phyloP scores from a whole-genome alignment of 2,888 invertebrate species.

The Hylaea fasciaria region DNA sequence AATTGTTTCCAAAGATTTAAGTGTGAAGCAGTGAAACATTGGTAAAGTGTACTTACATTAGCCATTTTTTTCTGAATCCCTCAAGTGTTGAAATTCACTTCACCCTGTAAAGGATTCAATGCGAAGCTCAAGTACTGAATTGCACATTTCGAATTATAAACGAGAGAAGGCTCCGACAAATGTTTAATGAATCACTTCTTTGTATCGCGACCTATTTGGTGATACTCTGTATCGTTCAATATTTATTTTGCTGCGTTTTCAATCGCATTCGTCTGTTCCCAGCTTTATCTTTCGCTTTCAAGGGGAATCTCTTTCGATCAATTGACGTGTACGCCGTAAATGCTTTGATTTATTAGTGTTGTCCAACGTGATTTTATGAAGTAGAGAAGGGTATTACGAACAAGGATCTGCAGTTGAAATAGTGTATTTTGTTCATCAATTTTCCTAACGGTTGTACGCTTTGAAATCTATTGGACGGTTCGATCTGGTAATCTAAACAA shows the following conservation, averaged over 20 bases:
- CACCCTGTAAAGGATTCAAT: not conserved
- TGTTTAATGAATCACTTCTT: slow-evolving; percentile 48
- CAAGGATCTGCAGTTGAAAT: slow-evolving; percentile 21
- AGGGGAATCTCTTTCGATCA: slow-evolving; percentile 26
- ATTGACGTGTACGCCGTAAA: slow-evolving; percentile 26
- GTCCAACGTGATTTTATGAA: slow-evolving; percentile 30
- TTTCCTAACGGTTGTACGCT: slow-evolving; percentile 6
- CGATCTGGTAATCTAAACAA: not conserved
- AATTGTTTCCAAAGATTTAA: too few relatives aligned
- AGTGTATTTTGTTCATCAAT: slow-evolving; percentile 17
- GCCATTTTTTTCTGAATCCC: too few relatives aligned
- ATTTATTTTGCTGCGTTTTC: slow-evolving; percentile 37
- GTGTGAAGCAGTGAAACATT: too few relatives aligned
- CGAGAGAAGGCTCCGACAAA: slow-evolving; percentile 34
- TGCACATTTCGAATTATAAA: slow-evolving; percentile 1
- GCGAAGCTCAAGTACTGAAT: slow-evolving; percentile 13
- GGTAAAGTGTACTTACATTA: too few relatives aligned
- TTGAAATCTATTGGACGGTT: slow-evolving; percentile 11
- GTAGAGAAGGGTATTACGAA: slow-evolving; percentile 24
- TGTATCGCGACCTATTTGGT: slow-evolving; percentile 41
- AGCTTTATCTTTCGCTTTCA: slow-evolving; percentile 18
- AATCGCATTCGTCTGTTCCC: slow-evolving; percentile 22
- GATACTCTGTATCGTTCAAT: slow-evolving; percentile 33
- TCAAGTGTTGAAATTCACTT: too few relatives aligned
- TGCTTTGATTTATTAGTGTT: slow-evolving; percentile 38